Evolutionary conservation across 1,140 invertebrate species (phyloP).

Genomic region (Mylabris phalerata): DNA sequence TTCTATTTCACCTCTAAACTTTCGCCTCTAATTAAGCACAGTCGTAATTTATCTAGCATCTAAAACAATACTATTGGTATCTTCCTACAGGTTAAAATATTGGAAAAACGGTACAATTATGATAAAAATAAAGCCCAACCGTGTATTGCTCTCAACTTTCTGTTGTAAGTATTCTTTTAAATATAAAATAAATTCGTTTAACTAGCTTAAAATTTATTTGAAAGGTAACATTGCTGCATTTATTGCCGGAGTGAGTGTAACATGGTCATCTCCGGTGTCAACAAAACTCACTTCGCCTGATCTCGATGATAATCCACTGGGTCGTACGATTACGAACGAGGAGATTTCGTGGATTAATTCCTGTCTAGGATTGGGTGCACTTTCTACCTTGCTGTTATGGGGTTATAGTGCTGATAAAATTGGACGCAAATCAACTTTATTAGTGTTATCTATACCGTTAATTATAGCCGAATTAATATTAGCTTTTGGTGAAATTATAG

Average conservation of each 20-base stretch:
- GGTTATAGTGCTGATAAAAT: neutral
- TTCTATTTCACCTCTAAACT: no score
- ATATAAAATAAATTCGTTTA: no score
- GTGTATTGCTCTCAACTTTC: no score
- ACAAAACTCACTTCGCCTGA: neutral
- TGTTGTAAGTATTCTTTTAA: no score
- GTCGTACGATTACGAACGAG: neutral
- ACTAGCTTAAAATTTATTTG: no score
- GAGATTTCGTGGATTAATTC: conserved; percentile 6
- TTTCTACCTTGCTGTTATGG: neutral
- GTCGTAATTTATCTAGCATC: no score
- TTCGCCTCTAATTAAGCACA: no score
- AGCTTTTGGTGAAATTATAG: conserved; percentile 1
- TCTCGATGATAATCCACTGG: neutral
- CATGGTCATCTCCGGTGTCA: conserved; percentile 5
- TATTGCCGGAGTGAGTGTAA: neutral
- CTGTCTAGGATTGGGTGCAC: neutral
- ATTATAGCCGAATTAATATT: neutral
- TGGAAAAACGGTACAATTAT: no score
- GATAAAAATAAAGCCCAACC: no score
- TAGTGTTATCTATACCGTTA: neutral
- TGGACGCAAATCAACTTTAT: neutral
- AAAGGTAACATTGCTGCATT: conserved; percentile 1
- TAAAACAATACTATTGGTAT: no score
- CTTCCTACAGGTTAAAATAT: no score